Base-by-base conservation (phyloP, 2,888 invertebrate species). In the Agrenia bidenticulata region DNA sequence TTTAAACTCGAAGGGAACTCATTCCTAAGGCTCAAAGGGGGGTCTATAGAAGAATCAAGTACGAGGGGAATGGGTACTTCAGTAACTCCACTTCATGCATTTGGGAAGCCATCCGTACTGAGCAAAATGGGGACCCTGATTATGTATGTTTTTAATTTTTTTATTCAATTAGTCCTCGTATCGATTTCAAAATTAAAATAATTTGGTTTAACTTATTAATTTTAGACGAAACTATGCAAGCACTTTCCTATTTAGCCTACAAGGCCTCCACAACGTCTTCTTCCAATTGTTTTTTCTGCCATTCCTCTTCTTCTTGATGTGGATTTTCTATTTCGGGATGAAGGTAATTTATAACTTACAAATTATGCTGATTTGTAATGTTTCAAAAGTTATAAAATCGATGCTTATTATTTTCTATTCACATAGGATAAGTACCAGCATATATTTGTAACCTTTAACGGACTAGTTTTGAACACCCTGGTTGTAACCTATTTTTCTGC, bases 1-100 rank as follows among this genome's bases (percentile, higher is more conserved):
- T 95, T 94, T 80, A 91, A 92, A 78, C 81, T 89, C 37, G 94
- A 94, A 80, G 93, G 93, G 0, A 87, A 87, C 7, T 85, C 87
- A 11, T 87, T 89, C 75, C 84, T 89, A 79, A 53, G 50, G 55
- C 41, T 50, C 1, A 51, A 51, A 41, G 50, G 59, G 57, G 26
- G 32, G 41, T 42, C 32, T 51, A 23, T 62, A 45, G 42, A 26
- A 77, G 81, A 24, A 79, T 76, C 26, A 5, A 45, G 58, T 49
- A 45, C 45, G n/a, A 26, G 58, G 21, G 58, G 58, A n/a, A 58
- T 42, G 45, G 58, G 58, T 2, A 58, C 62, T 1, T 64, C 68
- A 1, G 69, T 69, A 26, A 69, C 69, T 65, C 89, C 90, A 17
- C 80, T 90, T 66, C 81, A 81, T n/a, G 86, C 89, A 2, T 87